Evolutionary conservation across 2,888 invertebrate genomes (phyloP).

Genomic region (Euzetes globulus): DNA sequence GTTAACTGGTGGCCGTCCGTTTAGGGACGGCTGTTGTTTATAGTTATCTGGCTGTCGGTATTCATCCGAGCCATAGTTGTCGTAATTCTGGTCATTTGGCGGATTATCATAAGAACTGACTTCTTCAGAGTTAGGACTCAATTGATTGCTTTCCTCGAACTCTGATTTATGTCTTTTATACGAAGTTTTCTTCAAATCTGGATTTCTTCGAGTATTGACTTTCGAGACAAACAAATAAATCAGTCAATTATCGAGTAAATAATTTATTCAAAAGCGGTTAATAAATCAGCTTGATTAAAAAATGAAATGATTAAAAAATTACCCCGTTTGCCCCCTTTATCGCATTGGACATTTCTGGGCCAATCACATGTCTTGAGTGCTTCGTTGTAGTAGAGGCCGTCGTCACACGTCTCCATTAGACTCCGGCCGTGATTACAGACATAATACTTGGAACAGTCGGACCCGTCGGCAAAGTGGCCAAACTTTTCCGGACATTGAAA

Average conservation of each 20-base stretch:
- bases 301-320: not conserved
- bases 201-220: not conserved
- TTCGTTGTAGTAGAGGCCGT: not conserved
- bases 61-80: too few species aligned
- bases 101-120: not conserved
- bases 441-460: not conserved
- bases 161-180: not conserved
- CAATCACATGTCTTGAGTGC: constrained; percentile 1
- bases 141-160: not conserved
- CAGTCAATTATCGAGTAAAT: not conserved
- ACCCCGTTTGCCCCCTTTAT: not conserved
- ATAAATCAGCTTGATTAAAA: too few species aligned
- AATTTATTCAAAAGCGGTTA: too few species aligned
- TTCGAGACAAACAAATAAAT: not conserved
- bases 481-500: constrained; percentile 14
- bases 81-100: not conserved
- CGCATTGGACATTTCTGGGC: constrained; percentile 9
- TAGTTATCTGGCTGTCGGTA: too few species aligned
- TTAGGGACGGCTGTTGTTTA: too few species aligned
- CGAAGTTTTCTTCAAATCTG: not conserved
- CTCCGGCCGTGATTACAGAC: not conserved
- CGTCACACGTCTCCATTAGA: not conserved
- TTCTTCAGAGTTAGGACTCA: not conserved
- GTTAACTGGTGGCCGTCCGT: too few species aligned
- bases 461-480: not conserved